Base-by-base conservation (phyloP, 2,888 invertebrate species). In the Drosophila prolongata region DNA sequence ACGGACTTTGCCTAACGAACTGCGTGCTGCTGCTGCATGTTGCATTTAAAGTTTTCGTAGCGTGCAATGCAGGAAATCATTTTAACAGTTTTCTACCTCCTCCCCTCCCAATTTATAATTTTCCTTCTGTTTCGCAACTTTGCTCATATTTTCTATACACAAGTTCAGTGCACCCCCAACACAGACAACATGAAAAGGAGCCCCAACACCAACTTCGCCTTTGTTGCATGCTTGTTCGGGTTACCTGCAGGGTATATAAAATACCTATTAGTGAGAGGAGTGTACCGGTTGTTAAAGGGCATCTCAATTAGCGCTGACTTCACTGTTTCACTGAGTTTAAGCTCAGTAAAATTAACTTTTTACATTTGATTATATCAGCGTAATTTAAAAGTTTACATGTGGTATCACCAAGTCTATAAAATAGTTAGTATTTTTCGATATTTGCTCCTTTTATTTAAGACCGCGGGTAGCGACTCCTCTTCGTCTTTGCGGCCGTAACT, bases 11-110 rank as follows among this genome's bases (percentile, higher is more conserved):
- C 11, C 54, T 81, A 80, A 79, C 79, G 77, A 81, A 81, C 77
- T 70, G 80, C 62, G 68, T 55, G 67, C 27, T 55, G 46, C 60
- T 67, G 77, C 69, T 85, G 74, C 77, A 83, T 86, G 78, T 83
- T 87, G 84, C 87, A 84, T 87, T 83, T 87, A 81, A 83, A 81
- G 87, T 85, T 79, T 62, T 58, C 76, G 85, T 80, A 82, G 85
- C 82, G 72, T 80, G 86, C 86, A 82, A 76, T 80, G 86, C 81
- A 86, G 85, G 86, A 86, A 86, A 86, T 87, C 78, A 86, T 86
- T 86, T 87, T 86, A 83, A 86, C 86, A 86, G 79, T 86, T 87
- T 85, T 83, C 76, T 57, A 56, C 75, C 79, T 67, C 16, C 3
- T 11, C 19, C 46, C 1, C n/a, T 1, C 14, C 13, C 40, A 42